Percentiles rank a stretch among this genome's conserved stretches.
Evolutionary conservation across 2,113 vertebrate species (phyloP).

Genomic region (Taurulus bubalis): DNA sequence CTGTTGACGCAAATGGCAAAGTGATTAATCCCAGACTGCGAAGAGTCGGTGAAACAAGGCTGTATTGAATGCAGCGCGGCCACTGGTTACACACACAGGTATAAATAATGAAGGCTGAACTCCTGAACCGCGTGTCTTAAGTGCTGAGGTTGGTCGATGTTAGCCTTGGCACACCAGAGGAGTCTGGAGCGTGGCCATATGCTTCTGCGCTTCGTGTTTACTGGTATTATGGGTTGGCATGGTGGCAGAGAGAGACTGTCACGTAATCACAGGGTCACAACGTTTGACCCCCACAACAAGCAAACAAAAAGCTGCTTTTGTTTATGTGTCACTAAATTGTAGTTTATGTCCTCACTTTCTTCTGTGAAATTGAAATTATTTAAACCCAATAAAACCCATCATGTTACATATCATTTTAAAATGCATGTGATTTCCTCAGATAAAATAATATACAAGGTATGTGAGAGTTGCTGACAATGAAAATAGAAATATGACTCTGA

Average conservation of each 20-base stretch:
- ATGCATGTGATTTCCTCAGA: background rate
- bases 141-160: slow-evolving; percentile 60
- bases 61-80: slow-evolving; percentile 60
- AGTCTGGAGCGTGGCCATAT: slow-evolving; percentile 45
- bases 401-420: background rate
- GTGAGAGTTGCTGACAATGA: background rate
- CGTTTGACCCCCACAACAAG: slow-evolving; percentile 31
- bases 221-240: slow-evolving; percentile 49
- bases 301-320: background rate
- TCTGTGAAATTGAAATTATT: background rate
- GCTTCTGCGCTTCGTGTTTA: slow-evolving; percentile 60
- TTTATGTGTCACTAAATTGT: background rate
- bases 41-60: slow-evolving; percentile 66
- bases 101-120: slow-evolving; percentile 70
- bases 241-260: slow-evolving; percentile 33
- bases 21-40: slow-evolving; percentile 76
- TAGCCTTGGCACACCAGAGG: slow-evolving; percentile 55
- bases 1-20: slow-evolving; percentile 71
- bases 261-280: slow-evolving; percentile 38
- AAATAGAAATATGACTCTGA: background rate
- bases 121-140: slow-evolving; percentile 62
- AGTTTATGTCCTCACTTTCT: too few relatives aligned
- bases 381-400: background rate
- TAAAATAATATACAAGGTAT: too few relatives aligned
- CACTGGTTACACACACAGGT: slow-evolving; percentile 48